Evolutionary conservation across 2,797 vertebrate genomes (phyloP).

Genomic region (Microhierax caerulescens): DNA sequence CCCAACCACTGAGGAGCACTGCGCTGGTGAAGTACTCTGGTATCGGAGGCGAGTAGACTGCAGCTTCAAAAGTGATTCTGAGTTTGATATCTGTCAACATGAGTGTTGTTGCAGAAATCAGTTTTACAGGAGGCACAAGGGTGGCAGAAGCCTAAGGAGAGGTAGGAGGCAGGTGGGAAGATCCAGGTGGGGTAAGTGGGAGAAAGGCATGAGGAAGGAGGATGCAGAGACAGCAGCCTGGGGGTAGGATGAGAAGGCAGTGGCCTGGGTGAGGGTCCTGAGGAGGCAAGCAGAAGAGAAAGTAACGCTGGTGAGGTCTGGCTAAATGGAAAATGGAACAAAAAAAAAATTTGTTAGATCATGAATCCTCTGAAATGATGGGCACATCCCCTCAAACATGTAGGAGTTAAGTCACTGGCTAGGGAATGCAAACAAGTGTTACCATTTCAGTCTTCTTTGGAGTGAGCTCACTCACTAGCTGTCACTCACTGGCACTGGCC

Average conservation of each 20-base stretch:
- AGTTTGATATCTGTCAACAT: fast-evolving
- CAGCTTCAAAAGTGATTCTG: neutral
- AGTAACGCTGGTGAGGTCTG: neutral
- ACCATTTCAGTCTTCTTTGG: neutral
- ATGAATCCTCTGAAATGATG: neutral
- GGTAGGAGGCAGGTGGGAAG: neutral
- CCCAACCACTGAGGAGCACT: neutral
- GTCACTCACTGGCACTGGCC: neutral
- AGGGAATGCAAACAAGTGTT: neutral
- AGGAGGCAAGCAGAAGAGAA: neutral
- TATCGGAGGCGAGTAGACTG: neutral
- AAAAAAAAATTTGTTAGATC: neutral
- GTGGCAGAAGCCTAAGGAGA: neutral
- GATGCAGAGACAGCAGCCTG: neutral
- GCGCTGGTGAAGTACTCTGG: neutral
- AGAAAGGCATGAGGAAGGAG: fast-evolving
- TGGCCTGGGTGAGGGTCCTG: neutral
- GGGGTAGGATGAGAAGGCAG: neutral
- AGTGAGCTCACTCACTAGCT: neutral
- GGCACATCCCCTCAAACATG: neutral
- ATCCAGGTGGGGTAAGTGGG: neutral
- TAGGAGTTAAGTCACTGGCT: neutral
- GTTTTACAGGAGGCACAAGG: neutral
- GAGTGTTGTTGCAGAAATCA: neutral
- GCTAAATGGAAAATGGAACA: neutral